Evolutionary conservation across 2,797 vertebrate genomes (phyloP), one percentile per base, ranked within the genome.

Genomic region (Selene dorsalis): DNA sequence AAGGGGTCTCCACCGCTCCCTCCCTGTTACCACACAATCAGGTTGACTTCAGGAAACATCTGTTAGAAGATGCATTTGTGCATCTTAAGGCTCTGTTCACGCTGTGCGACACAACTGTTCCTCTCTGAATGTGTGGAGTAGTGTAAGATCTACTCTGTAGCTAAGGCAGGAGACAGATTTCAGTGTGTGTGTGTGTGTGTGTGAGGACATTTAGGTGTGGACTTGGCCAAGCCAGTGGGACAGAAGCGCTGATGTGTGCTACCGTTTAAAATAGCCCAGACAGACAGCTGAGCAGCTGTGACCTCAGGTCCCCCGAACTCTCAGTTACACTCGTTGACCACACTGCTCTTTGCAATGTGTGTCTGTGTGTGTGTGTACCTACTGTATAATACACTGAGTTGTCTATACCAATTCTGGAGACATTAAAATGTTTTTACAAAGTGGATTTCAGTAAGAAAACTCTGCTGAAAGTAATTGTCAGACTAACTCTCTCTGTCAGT

Each of bases 231-330:
- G 82, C 74, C 64, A 79, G 71, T 82, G 75, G 84, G 73, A 88
- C 90, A 92, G 90, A 92, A 93, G 90, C 65, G 90, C 92, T 92
- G 92, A 93, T 91, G 89, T 92, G 86, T 87, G 88, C 88, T 87
- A 60, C 85, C 28, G 71, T 91, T 91, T 88, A 89, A 94, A 93
- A 93, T 93, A 94, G 90, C 84, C 87, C 90, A 92, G 92, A 92
- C 93, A 89, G 91, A 92, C 90, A 94, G 92, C 91, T 91, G 90
- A 93, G 93, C 92, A 91, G 92, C 91, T 93, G 88, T 93, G 93
- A 92, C 91, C 93, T 93, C 82, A 89, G 84, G 84, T 92, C 90
- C 82, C 89, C 88, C 66, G 70, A 85, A 88, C 86, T 83, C 90
- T 92, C 81, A 69, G 82, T 92, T 88, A 88, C 87, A 89, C 82